These are phyloP conservation scores for Lamprotornis superbus DNA, from an alignment of 2,113 vertebrate species.

Conservation along the genomic window DNA sequence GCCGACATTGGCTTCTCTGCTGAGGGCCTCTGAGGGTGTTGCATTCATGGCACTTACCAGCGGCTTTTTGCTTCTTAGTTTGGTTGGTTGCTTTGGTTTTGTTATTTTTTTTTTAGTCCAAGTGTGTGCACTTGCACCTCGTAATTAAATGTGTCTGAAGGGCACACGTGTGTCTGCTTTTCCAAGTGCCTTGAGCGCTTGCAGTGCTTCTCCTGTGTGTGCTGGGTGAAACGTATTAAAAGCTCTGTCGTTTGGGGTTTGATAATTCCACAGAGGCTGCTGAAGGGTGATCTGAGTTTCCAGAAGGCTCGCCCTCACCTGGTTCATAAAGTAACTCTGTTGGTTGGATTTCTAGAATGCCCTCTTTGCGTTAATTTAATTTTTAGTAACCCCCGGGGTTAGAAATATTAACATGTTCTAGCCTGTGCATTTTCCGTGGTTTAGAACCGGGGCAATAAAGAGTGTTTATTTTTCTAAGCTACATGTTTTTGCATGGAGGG, in stretches of 20 bases:
- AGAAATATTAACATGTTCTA: neutral
- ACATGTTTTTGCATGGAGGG: neutral
- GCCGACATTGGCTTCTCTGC: accelerated
- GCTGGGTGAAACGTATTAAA: neutral
- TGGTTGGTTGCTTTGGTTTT: neutral
- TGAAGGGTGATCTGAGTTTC: neutral
- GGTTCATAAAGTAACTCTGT: neutral
- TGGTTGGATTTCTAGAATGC: neutral
- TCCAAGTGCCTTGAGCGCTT: neutral
- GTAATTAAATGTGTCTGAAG: neutral
- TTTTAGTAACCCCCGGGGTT: neutral
- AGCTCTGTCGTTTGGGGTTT: neutral
- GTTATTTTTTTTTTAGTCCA: neutral
- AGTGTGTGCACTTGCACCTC: neutral
- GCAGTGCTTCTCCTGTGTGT: neutral
- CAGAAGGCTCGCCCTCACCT: neutral
- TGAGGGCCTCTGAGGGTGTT: neutral
- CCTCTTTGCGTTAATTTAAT: neutral
- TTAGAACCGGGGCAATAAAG: neutral
- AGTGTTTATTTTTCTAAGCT: neutral
- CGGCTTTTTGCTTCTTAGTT: accelerated
- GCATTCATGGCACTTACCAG: too few relatives aligned
- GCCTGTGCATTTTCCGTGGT: neutral
- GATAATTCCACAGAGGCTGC: neutral
- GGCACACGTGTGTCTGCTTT: accelerated